Base-by-base conservation (phyloP, 2,113 vertebrate genomes). In the Cavia porcellus region DNA sequence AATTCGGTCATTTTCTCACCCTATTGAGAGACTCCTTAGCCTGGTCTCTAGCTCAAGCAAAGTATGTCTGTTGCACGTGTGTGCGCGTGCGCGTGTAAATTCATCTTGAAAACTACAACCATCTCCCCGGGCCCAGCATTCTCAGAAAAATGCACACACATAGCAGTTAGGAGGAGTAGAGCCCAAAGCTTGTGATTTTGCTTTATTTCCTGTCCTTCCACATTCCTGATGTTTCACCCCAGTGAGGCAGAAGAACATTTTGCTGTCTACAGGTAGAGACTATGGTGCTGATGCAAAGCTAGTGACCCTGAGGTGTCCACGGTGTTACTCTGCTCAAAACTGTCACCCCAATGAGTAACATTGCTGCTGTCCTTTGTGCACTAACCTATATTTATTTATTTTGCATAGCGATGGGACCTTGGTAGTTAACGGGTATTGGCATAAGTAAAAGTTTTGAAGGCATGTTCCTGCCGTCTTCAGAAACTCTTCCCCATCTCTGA, bases 181-280 rank as follows among this genome's bases (percentile, higher is more conserved):
- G 52, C 70, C 77, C 52, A 45, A 92, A 90, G 92, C 62, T 3
- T 91, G 80, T 38, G 89, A 77, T 96, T 97, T 81, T 96, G 89
- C 75, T 45, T 79, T 86, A 80, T 96, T 95, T 96, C 92, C 35
- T 28, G 74, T 95, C 89, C 84, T 97, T 96, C 97, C 95, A 95
- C 97, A 98, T 97, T 96, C 96, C 93, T 94, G 68, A 52, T 92
- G 70, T 55, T 97, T 96, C 93, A 66, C 59, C 92, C 70, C 61
- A 59, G 19, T 82, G 92, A 79, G 85, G 87, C 80, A 28, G 74
- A 94, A 97, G 92, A 74, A 72, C 59, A 3, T 19, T 38, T 90
- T 59, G 59, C 79, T 88, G 85, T 86, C 93, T 94, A 64, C 87
- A 97, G 95, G 84, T 93, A 94, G 75, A 59, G 42, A 80, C 81